These are phyloP conservation scores for Manduca sexta DNA, from an alignment of 1,140 invertebrate species.

Conservation along the genomic window DNA sequence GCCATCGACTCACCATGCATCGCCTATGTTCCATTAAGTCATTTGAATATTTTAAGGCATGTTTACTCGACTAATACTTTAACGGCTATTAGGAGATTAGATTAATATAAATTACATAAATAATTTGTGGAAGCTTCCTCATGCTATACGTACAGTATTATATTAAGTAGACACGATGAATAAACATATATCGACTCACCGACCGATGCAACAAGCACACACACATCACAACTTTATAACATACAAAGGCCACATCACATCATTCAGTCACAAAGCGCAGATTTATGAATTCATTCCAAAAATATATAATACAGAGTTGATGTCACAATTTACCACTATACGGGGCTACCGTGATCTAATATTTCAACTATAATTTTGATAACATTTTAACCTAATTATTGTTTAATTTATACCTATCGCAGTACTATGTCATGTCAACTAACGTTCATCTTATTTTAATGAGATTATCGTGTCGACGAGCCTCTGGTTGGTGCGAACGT, in stretches of 20 bases:
- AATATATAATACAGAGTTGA: conserved; percentile 35
- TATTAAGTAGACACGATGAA: conserved; percentile 43
- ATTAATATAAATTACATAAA: conserved; percentile 41
- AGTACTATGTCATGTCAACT: conserved; percentile 43
- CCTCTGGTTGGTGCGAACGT: conserved; percentile 28
- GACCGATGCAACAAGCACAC: conserved; percentile 64
- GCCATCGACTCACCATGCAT: not conserved
- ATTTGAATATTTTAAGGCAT: conserved; percentile 52
- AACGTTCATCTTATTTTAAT: conserved; percentile 28
- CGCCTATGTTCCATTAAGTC: conserved; percentile 10
- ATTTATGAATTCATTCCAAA: conserved; percentile 25
- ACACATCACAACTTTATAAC: conserved; percentile 49
- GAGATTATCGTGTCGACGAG: conserved; percentile 32
- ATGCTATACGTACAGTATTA: conserved; percentile 32
- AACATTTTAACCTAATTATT: conserved; percentile 50
- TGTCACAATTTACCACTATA: conserved; percentile 24
- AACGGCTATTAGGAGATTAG: conserved; percentile 39
- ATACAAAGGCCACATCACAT: conserved; percentile 72
- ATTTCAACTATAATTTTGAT: conserved; percentile 29
- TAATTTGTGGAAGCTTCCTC: conserved; percentile 48
- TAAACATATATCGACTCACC: conserved; percentile 23
- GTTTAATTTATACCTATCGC: conserved; percentile 41
- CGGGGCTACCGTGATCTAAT: conserved; percentile 10
- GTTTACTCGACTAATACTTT: conserved; percentile 46
- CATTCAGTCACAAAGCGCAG: conserved; percentile 70